Percentiles rank a stretch among this genome's conserved stretches.
Conservation (phyloP, 1,140 invertebrate species). For the Rhopalosiphum maidis region DNA sequence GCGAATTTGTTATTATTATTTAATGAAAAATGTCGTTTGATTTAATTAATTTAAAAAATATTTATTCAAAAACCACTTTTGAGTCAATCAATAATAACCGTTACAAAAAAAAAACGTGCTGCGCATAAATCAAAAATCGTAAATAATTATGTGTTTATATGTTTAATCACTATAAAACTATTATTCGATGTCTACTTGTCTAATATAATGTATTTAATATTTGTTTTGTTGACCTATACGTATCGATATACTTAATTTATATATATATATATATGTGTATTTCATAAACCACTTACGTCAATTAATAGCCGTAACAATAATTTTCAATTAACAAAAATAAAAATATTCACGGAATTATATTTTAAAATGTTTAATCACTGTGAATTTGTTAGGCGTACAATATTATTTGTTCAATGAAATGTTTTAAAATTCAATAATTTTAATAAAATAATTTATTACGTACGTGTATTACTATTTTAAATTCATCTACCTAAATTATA, state of each 20-base stretch:
- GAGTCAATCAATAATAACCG: no score
- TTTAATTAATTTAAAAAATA: background rate
- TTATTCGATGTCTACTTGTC: no score
- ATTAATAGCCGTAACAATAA: background rate
- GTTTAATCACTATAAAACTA: no score
- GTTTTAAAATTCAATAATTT: no score
- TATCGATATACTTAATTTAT: background rate
- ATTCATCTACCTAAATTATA: no score
- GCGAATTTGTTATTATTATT: background rate
- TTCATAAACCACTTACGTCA: background rate
- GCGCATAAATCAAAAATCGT: no score
- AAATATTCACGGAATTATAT: background rate
- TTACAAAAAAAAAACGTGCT: no score
- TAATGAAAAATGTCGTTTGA: background rate
- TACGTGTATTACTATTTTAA: no score
- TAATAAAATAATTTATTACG: no score
- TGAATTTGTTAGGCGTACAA: background rate
- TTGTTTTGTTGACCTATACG: no score
- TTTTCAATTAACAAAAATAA: background rate
- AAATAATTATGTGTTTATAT: no score
- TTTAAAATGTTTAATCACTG: background rate
- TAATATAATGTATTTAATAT: no score
- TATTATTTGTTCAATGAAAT: background rate
- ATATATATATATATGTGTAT: background rate
- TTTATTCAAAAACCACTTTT: background rate